Conservation (phyloP, 2,888 invertebrate genomes). For the Drosophila anceps region DNA sequence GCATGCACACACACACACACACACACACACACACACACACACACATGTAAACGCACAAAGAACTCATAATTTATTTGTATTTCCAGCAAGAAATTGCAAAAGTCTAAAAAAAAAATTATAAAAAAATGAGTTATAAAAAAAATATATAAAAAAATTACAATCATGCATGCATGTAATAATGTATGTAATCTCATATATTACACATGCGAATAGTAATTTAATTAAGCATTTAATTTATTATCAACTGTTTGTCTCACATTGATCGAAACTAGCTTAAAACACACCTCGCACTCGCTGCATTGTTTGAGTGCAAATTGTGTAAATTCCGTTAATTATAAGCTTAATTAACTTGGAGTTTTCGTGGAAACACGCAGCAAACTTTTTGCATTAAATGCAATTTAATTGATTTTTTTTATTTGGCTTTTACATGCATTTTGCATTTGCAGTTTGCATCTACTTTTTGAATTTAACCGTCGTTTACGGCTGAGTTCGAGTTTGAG, state of each 20-base stretch:
- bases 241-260: neutral
- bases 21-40: slow-evolving; percentile 9
- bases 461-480: slow-evolving; percentile 30
- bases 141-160: no score
- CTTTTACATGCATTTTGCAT: slow-evolving; percentile 41
- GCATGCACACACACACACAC: slow-evolving; percentile 17
- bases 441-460: slow-evolving; percentile 28
- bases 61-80: slow-evolving; percentile 26
- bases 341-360: neutral
- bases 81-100: slow-evolving; percentile 8
- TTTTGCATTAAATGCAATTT: slow-evolving; percentile 2
- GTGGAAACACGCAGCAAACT: slow-evolving; percentile 1
- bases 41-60: slow-evolving; percentile 1
- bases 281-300: neutral
- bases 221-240: neutral
- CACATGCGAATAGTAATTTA: neutral
- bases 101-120: neutral
- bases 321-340: neutral
- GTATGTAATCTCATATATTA: no score
- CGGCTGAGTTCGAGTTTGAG: slow-evolving; percentile 8
- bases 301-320: neutral
- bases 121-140: no score
- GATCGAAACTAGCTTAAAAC: neutral
- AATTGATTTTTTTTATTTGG: slow-evolving; percentile 9
- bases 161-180: no score